Percentiles rank a stretch among this genome's conserved stretches.
Evolutionary conservation across 37 sponge, comb jelly and placozoan species (phyloP).

Genomic region (Oscarella lobularis): DNA sequence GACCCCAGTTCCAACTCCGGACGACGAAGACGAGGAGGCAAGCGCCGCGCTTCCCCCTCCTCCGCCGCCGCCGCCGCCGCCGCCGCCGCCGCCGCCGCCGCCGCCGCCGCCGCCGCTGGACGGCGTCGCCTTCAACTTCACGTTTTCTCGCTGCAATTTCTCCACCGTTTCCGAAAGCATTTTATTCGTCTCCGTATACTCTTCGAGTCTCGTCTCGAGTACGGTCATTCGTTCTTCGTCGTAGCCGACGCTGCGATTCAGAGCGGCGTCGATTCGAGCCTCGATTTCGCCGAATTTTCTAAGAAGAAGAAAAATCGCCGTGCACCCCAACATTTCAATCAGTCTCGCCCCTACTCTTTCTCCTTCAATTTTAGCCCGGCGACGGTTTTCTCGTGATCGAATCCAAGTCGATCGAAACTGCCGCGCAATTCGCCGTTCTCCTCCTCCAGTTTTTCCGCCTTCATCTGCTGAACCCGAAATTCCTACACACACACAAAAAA

Average conservation of each 20-base stretch:
- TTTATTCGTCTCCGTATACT: neutral
- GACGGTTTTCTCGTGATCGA: too few relatives aligned
- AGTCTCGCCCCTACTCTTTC: neutral
- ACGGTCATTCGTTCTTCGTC: neutral
- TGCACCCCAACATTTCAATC: too few relatives aligned
- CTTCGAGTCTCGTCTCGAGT: neutral
- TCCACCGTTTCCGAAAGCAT: neutral
- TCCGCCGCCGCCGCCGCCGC: too few relatives aligned
- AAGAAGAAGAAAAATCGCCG: neutral
- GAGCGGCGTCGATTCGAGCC: neutral
- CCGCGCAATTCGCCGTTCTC: too few relatives aligned
- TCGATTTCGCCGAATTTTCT: neutral
- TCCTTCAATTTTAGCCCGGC: neutral
- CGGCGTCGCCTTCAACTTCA: neutral
- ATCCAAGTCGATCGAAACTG: too few relatives aligned
- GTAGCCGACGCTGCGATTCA: neutral
- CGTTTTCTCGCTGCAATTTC: neutral
- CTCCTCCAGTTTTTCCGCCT: neutral
- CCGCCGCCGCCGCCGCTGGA: neutral
- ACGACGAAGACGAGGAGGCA: neutral
- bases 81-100: too few relatives aligned
- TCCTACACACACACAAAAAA: too few relatives aligned
- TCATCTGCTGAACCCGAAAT: too few relatives aligned
- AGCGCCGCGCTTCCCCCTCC: neutral
- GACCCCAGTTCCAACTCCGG: too few relatives aligned